These are phyloP conservation scores for Spheniscus mendiculus DNA, from an alignment of 2,113 vertebrate genomes.

Conservation along the genomic window DNA sequence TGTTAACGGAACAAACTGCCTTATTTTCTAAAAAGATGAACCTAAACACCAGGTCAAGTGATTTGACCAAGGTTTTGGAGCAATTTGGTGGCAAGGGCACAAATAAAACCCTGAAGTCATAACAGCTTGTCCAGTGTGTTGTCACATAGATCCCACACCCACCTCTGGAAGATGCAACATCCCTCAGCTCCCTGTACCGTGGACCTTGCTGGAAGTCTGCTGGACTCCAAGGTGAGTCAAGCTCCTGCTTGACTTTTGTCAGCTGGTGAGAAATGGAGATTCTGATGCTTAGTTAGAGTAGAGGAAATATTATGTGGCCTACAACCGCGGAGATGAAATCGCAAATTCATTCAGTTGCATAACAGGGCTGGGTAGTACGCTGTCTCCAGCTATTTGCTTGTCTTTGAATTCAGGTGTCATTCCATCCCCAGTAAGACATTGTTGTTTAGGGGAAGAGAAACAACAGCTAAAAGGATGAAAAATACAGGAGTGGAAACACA, in stretches of 20 bases:
- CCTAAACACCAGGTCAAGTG: not conserved
- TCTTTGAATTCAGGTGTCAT: not conserved
- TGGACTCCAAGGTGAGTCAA: not conserved
- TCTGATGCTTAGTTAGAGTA: not conserved
- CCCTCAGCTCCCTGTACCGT: not conserved
- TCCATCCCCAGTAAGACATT: not conserved
- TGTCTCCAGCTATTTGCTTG: not conserved
- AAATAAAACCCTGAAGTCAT: not conserved
- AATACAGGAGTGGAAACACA: not conserved
- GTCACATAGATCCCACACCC: not conserved
- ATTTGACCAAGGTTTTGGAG: not conserved
- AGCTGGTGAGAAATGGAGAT: not conserved
- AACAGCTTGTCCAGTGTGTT: not conserved
- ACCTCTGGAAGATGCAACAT: not conserved
- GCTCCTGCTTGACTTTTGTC: constrained; percentile 42
- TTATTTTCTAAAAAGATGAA: not conserved
- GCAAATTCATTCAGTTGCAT: not conserved
- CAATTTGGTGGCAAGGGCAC: not conserved
- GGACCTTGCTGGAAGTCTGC: not conserved
- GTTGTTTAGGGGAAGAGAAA: not conserved
- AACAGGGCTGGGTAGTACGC: not conserved
- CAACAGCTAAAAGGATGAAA: not conserved
- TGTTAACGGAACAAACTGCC: not conserved
- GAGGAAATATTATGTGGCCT: not conserved
- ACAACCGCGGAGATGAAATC: not conserved